Base-by-base conservation (phyloP, 2,888 invertebrate genomes). In the Hermaeophaga mercurialis region DNA sequence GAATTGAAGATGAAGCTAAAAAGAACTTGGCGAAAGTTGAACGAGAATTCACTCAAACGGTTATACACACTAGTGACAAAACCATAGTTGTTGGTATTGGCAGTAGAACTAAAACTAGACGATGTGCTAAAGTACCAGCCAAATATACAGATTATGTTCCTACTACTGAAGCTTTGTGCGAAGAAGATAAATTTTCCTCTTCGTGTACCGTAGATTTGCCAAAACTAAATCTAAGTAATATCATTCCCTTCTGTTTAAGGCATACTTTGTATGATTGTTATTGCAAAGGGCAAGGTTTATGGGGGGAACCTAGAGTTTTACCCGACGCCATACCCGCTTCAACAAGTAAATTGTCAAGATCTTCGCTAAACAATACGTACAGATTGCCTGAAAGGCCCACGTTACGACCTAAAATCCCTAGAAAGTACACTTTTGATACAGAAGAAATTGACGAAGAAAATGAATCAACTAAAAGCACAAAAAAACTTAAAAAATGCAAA, bases 11-110 rank as follows among this genome's bases (percentile, higher is more conserved):
- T 63, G 78, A 81, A 69, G 79, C 80, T 0, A 82, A 81, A 66
- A 77, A 73, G 36, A 81, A 82, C 54, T 75, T 89, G 58, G 84
- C 88, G 0, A 86, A 84, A 72, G 66, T 85, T 68, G 88, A 89
- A 73, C 82, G 85, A 72, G 87, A 88, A 69, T 89, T 89, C 74
- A 86, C 85, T 11, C 86, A 88, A 66, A 89, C 89, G 3, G 81
- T 89, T 17, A 84, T 89, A 50, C 76, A 85, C 34, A 82, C 85
- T 7, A 84, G 83, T 18, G 82, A 86, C 66, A 84, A 85, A 73
- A 85, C 85, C 44, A 81, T 87, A 64, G 74, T 88, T 6, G 79
- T 88, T 19, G 86, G 86, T 58, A 76, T 80, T 4, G 79, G 79
- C 54, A 76, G 75, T 22, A 75, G 78, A 60, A 77, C 78, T 72